phyloP scores from a whole-genome alignment of 1,140 invertebrate species.

The Semibalanus balanoides region DNA sequence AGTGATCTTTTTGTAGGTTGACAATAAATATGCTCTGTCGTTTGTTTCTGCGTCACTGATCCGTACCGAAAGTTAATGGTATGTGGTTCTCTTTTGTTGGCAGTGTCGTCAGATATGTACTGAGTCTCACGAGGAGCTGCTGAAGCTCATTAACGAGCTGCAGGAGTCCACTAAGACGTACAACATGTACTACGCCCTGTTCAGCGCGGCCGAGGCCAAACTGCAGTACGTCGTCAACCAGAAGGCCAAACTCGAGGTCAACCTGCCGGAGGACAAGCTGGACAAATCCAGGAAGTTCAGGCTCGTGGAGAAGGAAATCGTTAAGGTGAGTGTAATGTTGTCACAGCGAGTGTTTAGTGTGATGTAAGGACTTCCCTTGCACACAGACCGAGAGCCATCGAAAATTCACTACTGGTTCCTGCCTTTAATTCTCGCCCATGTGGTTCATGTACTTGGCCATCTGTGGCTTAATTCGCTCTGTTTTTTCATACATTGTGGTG shows the following conservation, averaged over 20 bases:
- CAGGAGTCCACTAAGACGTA: conserved; percentile 82
- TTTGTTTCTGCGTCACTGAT: neutral
- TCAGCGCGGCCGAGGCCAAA: conserved; percentile 71
- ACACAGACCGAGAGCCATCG: too few relatives aligned
- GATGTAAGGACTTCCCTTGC: too few relatives aligned
- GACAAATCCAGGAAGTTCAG: conserved; percentile 71
- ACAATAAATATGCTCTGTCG: too few relatives aligned
- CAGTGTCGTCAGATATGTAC: conserved; percentile 83
- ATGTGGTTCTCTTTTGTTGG: neutral
- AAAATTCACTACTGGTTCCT: too few relatives aligned
- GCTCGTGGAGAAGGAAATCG: conserved; percentile 80
- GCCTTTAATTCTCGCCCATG: too few relatives aligned
- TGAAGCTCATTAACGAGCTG: conserved; percentile 79
- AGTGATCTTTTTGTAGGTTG: too few relatives aligned
- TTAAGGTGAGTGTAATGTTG: conserved; percentile 48
- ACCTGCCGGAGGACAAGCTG: conserved; percentile 52
- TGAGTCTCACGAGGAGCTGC: conserved; percentile 83
- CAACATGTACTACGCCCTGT: conserved; percentile 67
- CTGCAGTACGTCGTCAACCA: conserved; percentile 65
- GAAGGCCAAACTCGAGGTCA: conserved; percentile 51
- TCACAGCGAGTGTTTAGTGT: too few relatives aligned
- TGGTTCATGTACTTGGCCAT: too few relatives aligned
- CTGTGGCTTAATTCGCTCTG: too few relatives aligned
- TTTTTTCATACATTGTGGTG: too few relatives aligned
- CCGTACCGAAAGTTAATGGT: too few relatives aligned